These are phyloP conservation scores for Labeo catla DNA, from an alignment of 2,113 vertebrate genomes.

Conservation along the genomic window DNA sequence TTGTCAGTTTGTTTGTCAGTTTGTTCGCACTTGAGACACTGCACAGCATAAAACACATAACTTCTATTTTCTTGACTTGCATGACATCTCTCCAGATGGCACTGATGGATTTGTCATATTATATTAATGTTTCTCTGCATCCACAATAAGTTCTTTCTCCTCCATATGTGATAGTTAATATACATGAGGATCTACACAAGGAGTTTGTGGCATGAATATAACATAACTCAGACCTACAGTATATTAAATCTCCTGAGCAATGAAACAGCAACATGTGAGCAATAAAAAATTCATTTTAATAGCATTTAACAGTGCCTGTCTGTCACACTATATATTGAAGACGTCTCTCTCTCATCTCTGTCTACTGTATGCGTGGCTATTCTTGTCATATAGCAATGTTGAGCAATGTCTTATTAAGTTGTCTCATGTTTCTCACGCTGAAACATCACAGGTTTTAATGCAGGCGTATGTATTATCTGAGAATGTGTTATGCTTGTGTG, in stretches of 20 bases:
- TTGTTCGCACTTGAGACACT: neutral
- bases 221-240: neutral
- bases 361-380: neutral
- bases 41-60: neutral
- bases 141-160: neutral
- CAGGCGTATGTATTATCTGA: neutral
- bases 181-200: neutral
- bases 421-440: neutral
- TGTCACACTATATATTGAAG: neutral
- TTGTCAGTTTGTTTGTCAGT: neutral
- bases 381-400: neutral
- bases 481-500: neutral
- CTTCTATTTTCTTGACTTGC: neutral
- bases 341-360: neutral
- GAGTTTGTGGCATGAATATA: neutral
- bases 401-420: neutral
- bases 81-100: neutral
- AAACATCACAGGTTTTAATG: neutral
- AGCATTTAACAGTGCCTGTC: neutral
- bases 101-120: neutral
- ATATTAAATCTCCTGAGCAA: neutral
- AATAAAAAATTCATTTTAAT: neutral
- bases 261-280: neutral
- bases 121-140: neutral
- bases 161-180: neutral